A percentile compares a stretch with the other conserved stretches of the same genome.
Evolutionary conservation across 2,888 invertebrate genomes (phyloP).

Genomic region (Drosophila peninsularis): DNA sequence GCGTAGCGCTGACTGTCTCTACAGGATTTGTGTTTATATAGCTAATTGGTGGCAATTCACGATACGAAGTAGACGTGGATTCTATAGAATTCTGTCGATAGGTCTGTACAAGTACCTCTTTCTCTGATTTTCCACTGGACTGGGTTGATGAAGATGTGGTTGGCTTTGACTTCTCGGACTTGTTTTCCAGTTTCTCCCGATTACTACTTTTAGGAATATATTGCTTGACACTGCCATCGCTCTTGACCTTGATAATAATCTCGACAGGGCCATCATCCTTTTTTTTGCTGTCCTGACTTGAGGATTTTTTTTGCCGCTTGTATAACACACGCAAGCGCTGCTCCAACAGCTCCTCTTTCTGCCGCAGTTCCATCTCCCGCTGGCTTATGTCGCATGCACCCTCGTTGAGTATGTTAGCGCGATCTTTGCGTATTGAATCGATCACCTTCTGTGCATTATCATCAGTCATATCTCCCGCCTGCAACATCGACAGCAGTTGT

Average conservation of each 20-base stretch:
- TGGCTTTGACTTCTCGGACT: slow-evolving; percentile 12
- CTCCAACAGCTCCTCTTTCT: slow-evolving; percentile 76
- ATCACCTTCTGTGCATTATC: slow-evolving; percentile 68
- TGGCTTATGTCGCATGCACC: slow-evolving; percentile 45
- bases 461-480: slow-evolving; percentile 53
- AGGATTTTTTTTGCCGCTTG: slow-evolving; percentile 38
- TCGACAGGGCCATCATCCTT: slow-evolving; percentile 65
- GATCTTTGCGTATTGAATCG: slow-evolving; percentile 77
- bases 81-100: slow-evolving; percentile 68
- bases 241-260: slow-evolving; percentile 80
- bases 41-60: slow-evolving; percentile 71
- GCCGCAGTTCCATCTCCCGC: slow-evolving; percentile 74
- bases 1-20: background rate
- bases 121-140: background rate
- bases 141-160: slow-evolving; percentile 7
- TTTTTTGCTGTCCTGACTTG: slow-evolving; percentile 9
- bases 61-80: slow-evolving; percentile 80
- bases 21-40: slow-evolving; percentile 33
- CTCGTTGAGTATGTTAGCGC: slow-evolving; percentile 66
- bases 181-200: slow-evolving; percentile 24
- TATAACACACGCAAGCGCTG: slow-evolving; percentile 53
- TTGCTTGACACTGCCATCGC: slow-evolving; percentile 62
- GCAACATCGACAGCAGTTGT: slow-evolving; percentile 76
- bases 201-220: slow-evolving; percentile 31
- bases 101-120: background rate